A percentile compares a stretch with the other conserved stretches of the same genome.
Conservation (phyloP, 2,888 invertebrate genomes). For the Fabriciana adippe region DNA sequence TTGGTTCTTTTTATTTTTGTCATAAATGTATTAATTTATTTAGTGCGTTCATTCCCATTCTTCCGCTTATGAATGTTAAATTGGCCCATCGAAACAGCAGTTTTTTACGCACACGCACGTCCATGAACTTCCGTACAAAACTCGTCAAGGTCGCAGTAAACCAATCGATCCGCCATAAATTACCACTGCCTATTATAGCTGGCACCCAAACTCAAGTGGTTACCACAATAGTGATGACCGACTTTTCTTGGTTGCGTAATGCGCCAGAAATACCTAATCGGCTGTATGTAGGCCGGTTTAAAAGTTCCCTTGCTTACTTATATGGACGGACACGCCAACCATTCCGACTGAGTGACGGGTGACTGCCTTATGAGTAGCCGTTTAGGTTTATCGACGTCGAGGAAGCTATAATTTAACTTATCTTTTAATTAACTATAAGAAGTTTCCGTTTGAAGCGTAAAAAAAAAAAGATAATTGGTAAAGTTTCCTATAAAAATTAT, state of each 20-base stretch:
- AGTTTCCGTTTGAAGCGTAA: conserved; percentile 48
- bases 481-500: conserved; percentile 52
- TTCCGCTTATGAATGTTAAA: conserved; percentile 5
- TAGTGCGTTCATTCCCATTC: neutral
- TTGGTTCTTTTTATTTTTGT: conserved; percentile 1
- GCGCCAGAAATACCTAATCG: conserved; percentile 56
- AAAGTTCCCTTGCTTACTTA: conserved; percentile 23
- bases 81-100: conserved; percentile 16
- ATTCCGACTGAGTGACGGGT: conserved; percentile 30
- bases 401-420: conserved; percentile 32
- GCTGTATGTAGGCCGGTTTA: conserved; percentile 37
- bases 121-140: conserved; percentile 78
- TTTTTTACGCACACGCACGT: conserved; percentile 49
- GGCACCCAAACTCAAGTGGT: conserved; percentile 55
- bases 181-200: conserved; percentile 63
- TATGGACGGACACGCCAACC: conserved; percentile 31
- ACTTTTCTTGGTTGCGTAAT: conserved; percentile 69
- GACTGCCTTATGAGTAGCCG: conserved; percentile 29
- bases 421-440: conserved; percentile 41
- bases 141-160: conserved; percentile 68
- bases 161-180: conserved; percentile 70
- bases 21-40: neutral
- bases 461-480: conserved; percentile 48
- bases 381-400: conserved; percentile 23
- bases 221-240: conserved; percentile 68